phyloP scores from a whole-genome alignment of 2,888 invertebrate species.

The Ecdyonurus torrentis region DNA sequence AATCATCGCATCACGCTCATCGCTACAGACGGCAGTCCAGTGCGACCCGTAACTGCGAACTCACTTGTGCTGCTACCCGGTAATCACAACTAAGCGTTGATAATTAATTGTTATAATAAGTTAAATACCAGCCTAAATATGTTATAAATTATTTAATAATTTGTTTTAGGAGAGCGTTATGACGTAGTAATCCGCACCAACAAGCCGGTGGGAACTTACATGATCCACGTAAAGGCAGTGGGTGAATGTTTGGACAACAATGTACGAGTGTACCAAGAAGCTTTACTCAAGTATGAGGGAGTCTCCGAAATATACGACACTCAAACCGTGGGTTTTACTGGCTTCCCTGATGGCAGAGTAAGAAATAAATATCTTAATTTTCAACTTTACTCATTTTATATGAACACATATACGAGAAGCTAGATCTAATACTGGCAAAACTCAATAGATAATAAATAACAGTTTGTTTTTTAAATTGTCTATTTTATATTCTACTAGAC shows the following conservation, averaged over 20 bases:
- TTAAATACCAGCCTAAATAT: background rate
- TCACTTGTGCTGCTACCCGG: conserved; percentile 32
- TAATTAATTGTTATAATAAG: too few relatives aligned
- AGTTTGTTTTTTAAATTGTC: too few relatives aligned
- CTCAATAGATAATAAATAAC: too few relatives aligned
- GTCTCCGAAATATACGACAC: background rate
- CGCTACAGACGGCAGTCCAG: conserved; percentile 33
- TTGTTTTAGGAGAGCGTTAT: conserved; percentile 44
- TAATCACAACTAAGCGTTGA: too few relatives aligned
- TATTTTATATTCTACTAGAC: too few relatives aligned
- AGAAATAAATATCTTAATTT: too few relatives aligned
- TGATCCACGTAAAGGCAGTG: conserved; percentile 10
- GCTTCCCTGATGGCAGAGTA: conserved; percentile 1
- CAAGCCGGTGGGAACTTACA: conserved; percentile 23
- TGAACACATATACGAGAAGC: too few relatives aligned
- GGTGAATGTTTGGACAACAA: background rate
- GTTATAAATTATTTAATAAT: background rate
- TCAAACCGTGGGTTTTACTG: conserved; percentile 4
- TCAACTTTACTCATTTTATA: too few relatives aligned
- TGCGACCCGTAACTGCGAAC: conserved; percentile 28
- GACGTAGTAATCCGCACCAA: conserved; percentile 39
- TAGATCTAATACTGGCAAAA: too few relatives aligned
- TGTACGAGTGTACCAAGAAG: background rate
- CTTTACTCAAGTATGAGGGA: conserved; percentile 6
- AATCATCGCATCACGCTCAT: conserved; percentile 34